Base-by-base conservation (phyloP, 1,140 invertebrate species). In the Lasioglossum albipes region DNA sequence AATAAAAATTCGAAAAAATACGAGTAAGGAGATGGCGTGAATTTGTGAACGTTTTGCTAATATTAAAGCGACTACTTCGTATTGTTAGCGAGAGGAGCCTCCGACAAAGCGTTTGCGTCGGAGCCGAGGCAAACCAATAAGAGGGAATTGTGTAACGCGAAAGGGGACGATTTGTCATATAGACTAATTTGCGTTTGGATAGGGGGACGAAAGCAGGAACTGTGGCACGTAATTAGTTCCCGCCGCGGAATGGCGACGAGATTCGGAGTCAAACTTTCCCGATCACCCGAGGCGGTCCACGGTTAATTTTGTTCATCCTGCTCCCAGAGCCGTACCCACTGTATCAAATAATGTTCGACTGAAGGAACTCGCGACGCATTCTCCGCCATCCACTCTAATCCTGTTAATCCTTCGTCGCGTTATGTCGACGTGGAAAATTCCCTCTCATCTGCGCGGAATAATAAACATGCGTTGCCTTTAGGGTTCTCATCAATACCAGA, bases 291-390 rank as follows among this genome's bases (percentile, higher is more conserved):
- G 66, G 84, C 78, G 45, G 73, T 85, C 84, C 59, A 61, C 70
- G 36, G 78, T 84, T 85, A 84, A 84, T 84, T 75, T 77, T 67
- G 64, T 68, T 84, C 84, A 49, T 85, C 64, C 74, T 75, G 68
- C 45, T 71, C 22, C 31, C 49, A 36, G 16, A 52, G 42, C 64
- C 41, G 81, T 62, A 59, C 16, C 68, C 49, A 59, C 61, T 75
- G 65, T 76, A 72, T 71, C 73, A 61, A 64, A 77, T 81, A 72
- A 84, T 69, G 77, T 84, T 80, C 82, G 69, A 67, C 45, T 42
- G 22, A 41, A 36, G 79, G 76, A 64, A 67, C 54, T 84, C 52
- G 57, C 27, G 68, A 84, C 61, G 71, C 70, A 52, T 75, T 75
- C 83, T 49, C 7, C 62, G 36, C 36, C 36, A 36, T 36, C 36